These are phyloP conservation scores for Synergus itoensis DNA, from an alignment of 2,888 invertebrate species.

Conservation along the genomic window DNA sequence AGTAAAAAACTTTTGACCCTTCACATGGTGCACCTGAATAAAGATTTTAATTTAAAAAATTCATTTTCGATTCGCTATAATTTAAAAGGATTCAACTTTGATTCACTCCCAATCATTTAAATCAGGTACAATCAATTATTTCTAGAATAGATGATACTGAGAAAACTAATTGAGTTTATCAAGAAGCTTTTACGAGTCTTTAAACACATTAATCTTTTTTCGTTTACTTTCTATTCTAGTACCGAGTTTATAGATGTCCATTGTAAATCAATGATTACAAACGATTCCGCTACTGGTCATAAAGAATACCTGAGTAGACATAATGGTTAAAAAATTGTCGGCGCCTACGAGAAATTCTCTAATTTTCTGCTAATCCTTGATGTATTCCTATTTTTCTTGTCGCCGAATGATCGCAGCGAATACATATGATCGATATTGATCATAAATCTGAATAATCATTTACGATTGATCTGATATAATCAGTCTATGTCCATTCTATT, in stretches of 20 bases:
- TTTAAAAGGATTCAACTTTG: too few species aligned
- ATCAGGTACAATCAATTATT: background rate
- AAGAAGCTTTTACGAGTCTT: constrained; percentile 9
- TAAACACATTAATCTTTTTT: background rate
- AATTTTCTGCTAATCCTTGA: background rate
- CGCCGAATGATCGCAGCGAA: constrained; percentile 14
- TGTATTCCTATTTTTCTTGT: background rate
- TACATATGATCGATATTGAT: constrained; percentile 7
- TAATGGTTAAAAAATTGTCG: background rate
- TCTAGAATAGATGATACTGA: constrained; percentile 14
- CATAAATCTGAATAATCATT: constrained; percentile 23
- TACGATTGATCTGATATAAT: constrained; percentile 64
- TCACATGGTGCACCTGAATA: too few species aligned
- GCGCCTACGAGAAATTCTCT: background rate
- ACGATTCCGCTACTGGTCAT: background rate
- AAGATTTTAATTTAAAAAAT: too few species aligned
- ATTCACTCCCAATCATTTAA: background rate
- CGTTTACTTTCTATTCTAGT: background rate
- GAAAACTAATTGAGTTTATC: constrained; percentile 16
- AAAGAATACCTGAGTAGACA: background rate
- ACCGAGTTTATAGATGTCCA: background rate
- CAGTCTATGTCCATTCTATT: constrained; percentile 66
- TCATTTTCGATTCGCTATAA: too few species aligned
- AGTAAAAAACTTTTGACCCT: too few species aligned
- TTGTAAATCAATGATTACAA: background rate